Evolutionary conservation across 2,888 invertebrate species (phyloP).

Genomic region (Mesorhabditis spiculigera): DNA sequence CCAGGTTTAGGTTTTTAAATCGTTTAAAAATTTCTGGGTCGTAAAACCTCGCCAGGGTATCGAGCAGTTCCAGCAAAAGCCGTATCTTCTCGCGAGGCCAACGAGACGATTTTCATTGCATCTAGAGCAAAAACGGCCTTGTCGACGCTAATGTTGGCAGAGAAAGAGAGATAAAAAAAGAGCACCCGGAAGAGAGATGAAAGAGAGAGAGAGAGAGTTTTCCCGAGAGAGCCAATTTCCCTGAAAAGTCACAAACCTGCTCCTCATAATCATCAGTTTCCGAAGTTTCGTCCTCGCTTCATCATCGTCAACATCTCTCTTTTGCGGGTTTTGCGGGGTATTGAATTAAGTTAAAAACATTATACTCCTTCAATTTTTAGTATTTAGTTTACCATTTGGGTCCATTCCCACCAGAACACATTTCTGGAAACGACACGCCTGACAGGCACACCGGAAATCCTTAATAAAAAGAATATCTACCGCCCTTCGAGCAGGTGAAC

Average conservation of each 20-base stretch:
- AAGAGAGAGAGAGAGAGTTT: too few relatives aligned
- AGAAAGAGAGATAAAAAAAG: too few relatives aligned
- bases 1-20: background rate
- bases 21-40: background rate
- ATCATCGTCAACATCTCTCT: slow-evolving; percentile 13
- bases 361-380: background rate
- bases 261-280: background rate
- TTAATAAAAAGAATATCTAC: slow-evolving; percentile 38
- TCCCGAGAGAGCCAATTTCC: too few relatives aligned
- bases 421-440: slow-evolving; percentile 40
- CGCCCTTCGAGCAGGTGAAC: slow-evolving; percentile 36
- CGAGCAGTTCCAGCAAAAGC: slow-evolving; percentile 2
- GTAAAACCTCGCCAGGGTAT: background rate
- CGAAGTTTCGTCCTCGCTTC: slow-evolving; percentile 10
- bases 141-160: too few relatives aligned
- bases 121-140: rapidly evolving
- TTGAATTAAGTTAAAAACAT: slow-evolving; percentile 20
- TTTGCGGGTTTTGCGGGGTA: slow-evolving; percentile 16
- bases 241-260: background rate
- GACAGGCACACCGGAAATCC: slow-evolving; percentile 45
- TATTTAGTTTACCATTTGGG: slow-evolving; percentile 13
- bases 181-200: too few relatives aligned
- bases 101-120: background rate
- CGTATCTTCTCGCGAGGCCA: background rate
- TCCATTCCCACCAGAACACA: slow-evolving; percentile 43